Evolutionary conservation across 2,888 invertebrate genomes (phyloP), one percentile per base, ranked within the genome.

Genomic region (Clusia tigrina): DNA sequence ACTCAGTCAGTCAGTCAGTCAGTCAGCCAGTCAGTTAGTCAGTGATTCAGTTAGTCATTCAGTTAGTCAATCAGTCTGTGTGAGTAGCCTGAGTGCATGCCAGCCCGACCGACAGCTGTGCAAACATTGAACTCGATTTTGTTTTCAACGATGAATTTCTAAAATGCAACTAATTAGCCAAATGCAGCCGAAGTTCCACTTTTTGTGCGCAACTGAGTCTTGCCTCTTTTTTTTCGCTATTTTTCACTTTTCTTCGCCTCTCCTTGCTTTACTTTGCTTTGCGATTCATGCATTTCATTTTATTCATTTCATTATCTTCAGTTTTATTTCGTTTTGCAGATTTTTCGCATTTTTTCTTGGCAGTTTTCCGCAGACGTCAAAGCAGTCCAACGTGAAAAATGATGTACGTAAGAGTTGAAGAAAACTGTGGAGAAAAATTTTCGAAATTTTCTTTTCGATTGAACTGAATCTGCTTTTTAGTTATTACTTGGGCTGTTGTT

Each of bases 41-140:
- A 9, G 52, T 22, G 23, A 37, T 37, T 42, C 46, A 6, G 32
- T 32, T 12, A 6, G 32, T 32, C 32, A 9, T 6, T 54, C 18
- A 17, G 17, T 32, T 3, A 32, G 54, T 32, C 32, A 9, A 12
- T 32, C 42, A 18, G 42, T 22, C 25, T 1, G 5, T 42, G n/a
- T n/a, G n/a, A n/a, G n/a, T n/a, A n/a, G n/a, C n/a, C n/a, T n/a
- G n/a, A n/a, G n/a, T 6, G 54, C 38, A 20, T 69, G 69, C 72
- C 72, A 71, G 68, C 68, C 68, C 68, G 65, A 71, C 22, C 9
- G 18, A 2, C 25, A n/a, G 55, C 55, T 22, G 53, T 20, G 58
- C 76, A 77, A 74, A 73, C 77, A 71, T 77, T 76, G 77, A 76
- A 76, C 76, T 76, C 76, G 74, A 76, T 76, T 76, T 77, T 76